Base-by-base conservation (phyloP, 2,888 invertebrate genomes). In the Acronicta aceris region DNA sequence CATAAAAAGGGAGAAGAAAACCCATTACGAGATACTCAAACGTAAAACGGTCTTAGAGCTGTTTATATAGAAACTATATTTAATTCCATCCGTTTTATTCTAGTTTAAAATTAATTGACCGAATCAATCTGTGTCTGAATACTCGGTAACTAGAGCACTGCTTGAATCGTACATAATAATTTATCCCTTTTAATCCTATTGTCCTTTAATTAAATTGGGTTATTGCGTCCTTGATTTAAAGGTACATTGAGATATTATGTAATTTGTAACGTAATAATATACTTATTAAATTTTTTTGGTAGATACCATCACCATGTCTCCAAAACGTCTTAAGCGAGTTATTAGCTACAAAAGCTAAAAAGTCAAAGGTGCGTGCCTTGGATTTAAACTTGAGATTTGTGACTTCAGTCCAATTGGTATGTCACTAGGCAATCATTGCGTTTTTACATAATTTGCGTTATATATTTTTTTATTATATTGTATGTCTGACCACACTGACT, bases 101-200 rank as follows among this genome's bases (percentile, higher is more conserved):
- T 43, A 60, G 72, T 45, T n/a, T 13, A 36, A 46, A 60, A 48
- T 58, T 50, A 55, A 73, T 63, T 50, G 47, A 47, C 49, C 36
- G 21, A 62, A 76, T 74, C 59, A 54, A 68, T 65, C 50, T 60
- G 47, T 42, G 55, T 59, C 59, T 74, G 46, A 52, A 60, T 8
- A 61, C 48, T 62, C 33, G 47, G 52, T 43, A 38, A 40, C 40
- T 54, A 56, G 25, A 56, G 60, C 58, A 33, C 50, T 42, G 50
- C 33, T 47, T 38, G 45, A 68, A 62, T 65, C 48, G 50, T 72
- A 68, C n/a, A n/a, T n/a, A 46, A 68, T 68, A 60, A 72, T 54
- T 59, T 63, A 74, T 60, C 58, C 64, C 55, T 53, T 56, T 68
- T 62, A 74, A 65, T 65, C 62, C 59, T 51, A 68, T 76, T 72